Conservation (phyloP, 2,113 vertebrate genomes). For the Micronycteris hirsuta region DNA sequence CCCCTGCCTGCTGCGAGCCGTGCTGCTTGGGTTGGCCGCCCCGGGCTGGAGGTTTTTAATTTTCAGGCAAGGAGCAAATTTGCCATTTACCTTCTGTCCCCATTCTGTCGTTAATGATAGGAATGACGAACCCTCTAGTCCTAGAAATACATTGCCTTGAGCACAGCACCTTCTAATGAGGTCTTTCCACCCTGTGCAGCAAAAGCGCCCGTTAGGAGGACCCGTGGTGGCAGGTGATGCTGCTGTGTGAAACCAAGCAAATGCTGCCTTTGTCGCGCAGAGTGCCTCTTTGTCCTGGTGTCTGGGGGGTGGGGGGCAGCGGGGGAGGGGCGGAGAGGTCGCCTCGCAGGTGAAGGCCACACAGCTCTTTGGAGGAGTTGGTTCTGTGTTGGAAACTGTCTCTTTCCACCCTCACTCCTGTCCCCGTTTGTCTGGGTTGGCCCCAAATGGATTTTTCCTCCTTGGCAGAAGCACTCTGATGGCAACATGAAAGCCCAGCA, state of each 20-base stretch:
- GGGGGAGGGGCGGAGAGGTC: neutral
- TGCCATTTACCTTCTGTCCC: slow-evolving; percentile 38
- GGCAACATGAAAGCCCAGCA: neutral
- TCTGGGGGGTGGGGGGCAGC: neutral
- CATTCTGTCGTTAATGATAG: neutral
- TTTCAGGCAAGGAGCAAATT: slow-evolving; percentile 59
- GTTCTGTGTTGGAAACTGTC: neutral
- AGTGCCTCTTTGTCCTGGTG: neutral
- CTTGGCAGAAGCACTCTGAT: neutral
- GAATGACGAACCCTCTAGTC: neutral
- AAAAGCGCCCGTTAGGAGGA: neutral
- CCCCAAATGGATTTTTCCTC: slow-evolving; percentile 6
- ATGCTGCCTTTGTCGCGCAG: neutral
- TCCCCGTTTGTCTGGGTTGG: neutral
- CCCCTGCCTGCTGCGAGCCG: rapidly evolving
- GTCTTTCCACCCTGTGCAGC: neutral
- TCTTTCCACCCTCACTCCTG: neutral
- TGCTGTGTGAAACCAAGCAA: neutral
- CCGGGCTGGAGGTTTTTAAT: neutral
- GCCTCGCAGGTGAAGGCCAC: neutral
- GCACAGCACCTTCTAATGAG: rapidly evolving
- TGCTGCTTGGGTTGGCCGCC: neutral
- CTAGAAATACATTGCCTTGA: neutral
- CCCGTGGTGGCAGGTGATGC: rapidly evolving
- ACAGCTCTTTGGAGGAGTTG: neutral